Base-by-base conservation (phyloP, 2,888 invertebrate genomes). In the Slavum lentiscoides region DNA sequence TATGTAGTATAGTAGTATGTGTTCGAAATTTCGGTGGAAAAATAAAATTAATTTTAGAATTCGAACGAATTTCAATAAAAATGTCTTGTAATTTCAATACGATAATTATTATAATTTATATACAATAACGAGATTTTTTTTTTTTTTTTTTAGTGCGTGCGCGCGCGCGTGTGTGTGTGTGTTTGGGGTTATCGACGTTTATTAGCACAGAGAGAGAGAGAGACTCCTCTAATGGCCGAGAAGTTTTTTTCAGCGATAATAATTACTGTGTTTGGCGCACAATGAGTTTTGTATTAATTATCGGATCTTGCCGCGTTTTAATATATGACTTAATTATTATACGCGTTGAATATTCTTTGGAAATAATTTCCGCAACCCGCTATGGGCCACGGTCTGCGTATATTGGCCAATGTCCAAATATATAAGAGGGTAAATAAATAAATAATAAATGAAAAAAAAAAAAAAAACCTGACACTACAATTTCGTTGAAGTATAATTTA, bases 181-280 rank as follows among this genome's bases (percentile, higher is more conserved):
- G n/a, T n/a, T n/a, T n/a, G 49, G 3, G 68, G n/a, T n/a, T 69
- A 75, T 76, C 49, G 59, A 61, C 53, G 37, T 62, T 77, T 9
- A 37, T 49, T 49, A 11, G 49, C 13, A 59, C 19, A 53, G n/a
- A n/a, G n/a, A n/a, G n/a, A n/a, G n/a, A n/a, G n/a, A n/a, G n/a
- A n/a, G 21, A 13, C 62, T 53, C 70, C 62, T 53, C 70, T 62
- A 62, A 77, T 69, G 70, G 53, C 19, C 0, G 53, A 17, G 53
- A 39, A 17, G 58, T 70, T 49, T 53, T 69, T 77, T 37, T 61
- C 37, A 30, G 53, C 43, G 61, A 70, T 77, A 69, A 61, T 77
- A n/a, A n/a, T n/a, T n/a, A n/a, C n/a, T 69, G 53, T 70, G 55
- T 62, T 77, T 77, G 77, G 77, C 77, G 77, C 77, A 77, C 77